A percentile compares a stretch with the other conserved stretches of the same genome.
Conservation (phyloP, 2,797 vertebrate genomes). For the Enteromius viviparus region DNA sequence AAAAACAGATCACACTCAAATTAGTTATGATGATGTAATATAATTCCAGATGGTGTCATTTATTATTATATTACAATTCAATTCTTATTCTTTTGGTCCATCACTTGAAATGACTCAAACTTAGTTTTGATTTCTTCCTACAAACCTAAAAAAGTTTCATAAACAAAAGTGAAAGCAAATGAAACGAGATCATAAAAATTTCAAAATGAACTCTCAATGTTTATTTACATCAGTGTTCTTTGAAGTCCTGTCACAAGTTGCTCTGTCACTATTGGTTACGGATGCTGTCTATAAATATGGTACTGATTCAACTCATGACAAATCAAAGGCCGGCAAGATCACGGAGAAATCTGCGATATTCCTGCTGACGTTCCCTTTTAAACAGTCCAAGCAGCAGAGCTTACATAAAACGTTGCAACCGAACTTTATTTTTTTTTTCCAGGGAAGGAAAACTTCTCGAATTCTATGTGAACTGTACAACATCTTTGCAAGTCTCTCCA, state of each 20-base stretch:
- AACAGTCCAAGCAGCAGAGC: slow-evolving; percentile 25
- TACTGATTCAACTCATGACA: slow-evolving; percentile 31
- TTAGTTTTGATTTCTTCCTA: slow-evolving; percentile 20
- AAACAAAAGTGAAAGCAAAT: slow-evolving; percentile 15
- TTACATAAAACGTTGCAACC: slow-evolving; percentile 42
- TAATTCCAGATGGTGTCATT: neutral
- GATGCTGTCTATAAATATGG: slow-evolving; percentile 30
- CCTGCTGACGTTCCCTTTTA: slow-evolving; percentile 38
- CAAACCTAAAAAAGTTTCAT: neutral
- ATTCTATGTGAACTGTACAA: slow-evolving; percentile 57
- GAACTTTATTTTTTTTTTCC: slow-evolving; percentile 43
- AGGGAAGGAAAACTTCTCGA: slow-evolving; percentile 54
- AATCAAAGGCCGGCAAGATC: slow-evolving; percentile 30
- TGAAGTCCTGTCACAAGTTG: slow-evolving; percentile 19
- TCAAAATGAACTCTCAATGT: neutral
- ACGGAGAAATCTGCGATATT: slow-evolving; percentile 12
- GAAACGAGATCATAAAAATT: neutral
- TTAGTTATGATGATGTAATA: neutral
- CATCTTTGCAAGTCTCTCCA: slow-evolving; percentile 73
- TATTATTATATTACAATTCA: neutral
- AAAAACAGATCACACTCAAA: neutral
- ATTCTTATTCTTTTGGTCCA: neutral
- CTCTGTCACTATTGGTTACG: neutral
- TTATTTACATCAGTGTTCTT: slow-evolving; percentile 14
- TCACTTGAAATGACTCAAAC: neutral